Evolutionary conservation across 2,888 invertebrate genomes (phyloP), one percentile per base, ranked within the genome.

Genomic region (Phengaris arion): DNA sequence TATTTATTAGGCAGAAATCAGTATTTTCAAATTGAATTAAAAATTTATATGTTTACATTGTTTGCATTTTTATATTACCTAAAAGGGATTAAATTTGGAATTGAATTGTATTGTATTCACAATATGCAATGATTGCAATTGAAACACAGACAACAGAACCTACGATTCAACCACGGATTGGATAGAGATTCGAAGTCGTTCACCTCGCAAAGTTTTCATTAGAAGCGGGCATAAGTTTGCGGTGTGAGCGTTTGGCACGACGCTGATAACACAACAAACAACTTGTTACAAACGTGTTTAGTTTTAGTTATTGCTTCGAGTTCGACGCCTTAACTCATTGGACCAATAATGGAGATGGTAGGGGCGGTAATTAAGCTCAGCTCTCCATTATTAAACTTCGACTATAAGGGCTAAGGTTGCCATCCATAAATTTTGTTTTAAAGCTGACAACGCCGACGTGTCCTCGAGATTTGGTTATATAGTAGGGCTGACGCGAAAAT

Each of bases 261-360:
- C 86, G 87, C 92, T 92, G 93, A 93, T 93, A 93, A 93, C 91
- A 91, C 89, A 91, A 92, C 92, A 92, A 91, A 92, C 92, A 93
- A 92, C 91, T 93, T 92, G 93, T 93, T 93, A 92, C 92, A 91
- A 92, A 93, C 93, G 91, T 92, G 91, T 92, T 93, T 91, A 92
- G 92, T 92, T 92, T 92, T 91, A 92, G 92, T 91, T 92, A 92
- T 92, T 91, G 90, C 92, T 86, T 85, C 85, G 87, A 92, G 89
- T 92, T 92, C 90, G 91, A 90, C 89, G 89, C 86, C 90, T 90
- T 89, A 89, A 90, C 89, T 92, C 91, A 92, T 91, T 91, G 90
- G 89, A 89, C 88, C 87, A 88, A 88, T 91, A 91, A 91, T 90
- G 88, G 90, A 90, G 90, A 87, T 88, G 87, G 89, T 86, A 85